phyloP scores from a whole-genome alignment of 2,113 vertebrate genomes.

The Sceloporus tristichus region DNA sequence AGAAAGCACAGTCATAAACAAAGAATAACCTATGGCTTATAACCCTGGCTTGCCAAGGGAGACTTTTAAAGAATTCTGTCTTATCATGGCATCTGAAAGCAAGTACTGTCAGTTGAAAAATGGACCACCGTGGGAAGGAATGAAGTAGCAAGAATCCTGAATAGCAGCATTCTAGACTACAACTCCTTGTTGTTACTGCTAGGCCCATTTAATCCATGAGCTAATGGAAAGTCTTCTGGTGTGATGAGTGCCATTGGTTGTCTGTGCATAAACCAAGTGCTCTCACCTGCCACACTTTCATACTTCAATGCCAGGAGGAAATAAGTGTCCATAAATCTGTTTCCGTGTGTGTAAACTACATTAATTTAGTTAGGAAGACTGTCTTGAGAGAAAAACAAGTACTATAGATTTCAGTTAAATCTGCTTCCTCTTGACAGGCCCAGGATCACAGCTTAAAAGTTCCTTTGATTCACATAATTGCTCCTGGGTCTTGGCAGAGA shows the following conservation, averaged over 20 bases:
- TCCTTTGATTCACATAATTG: slow-evolving; percentile 23
- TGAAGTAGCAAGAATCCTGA: too few species aligned
- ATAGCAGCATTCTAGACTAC: not conserved
- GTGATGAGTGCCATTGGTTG: too few species aligned
- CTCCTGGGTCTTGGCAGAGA: slow-evolving; percentile 5
- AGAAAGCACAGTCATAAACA: too few species aligned
- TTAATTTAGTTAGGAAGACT: not conserved
- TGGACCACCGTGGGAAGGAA: too few species aligned
- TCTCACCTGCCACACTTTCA: not conserved
- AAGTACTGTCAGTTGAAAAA: too few species aligned
- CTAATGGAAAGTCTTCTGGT: too few species aligned
- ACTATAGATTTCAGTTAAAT: slow-evolving; percentile 3
- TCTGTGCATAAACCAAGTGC: not conserved
- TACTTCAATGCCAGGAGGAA: not conserved
- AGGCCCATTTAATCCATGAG: not conserved
- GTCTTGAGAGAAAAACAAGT: not conserved
- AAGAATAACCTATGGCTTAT: too few species aligned
- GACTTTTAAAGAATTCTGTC: too few species aligned
- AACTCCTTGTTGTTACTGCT: not conserved
- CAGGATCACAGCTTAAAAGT: slow-evolving; percentile 20
- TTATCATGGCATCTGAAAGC: too few species aligned
- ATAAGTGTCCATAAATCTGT: not conserved
- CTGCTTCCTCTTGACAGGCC: slow-evolving; percentile 15
- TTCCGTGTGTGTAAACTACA: not conserved
- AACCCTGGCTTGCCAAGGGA: too few species aligned